Conservation (phyloP, 2,113 vertebrate species). For the Lichenostomus cassidix region DNA sequence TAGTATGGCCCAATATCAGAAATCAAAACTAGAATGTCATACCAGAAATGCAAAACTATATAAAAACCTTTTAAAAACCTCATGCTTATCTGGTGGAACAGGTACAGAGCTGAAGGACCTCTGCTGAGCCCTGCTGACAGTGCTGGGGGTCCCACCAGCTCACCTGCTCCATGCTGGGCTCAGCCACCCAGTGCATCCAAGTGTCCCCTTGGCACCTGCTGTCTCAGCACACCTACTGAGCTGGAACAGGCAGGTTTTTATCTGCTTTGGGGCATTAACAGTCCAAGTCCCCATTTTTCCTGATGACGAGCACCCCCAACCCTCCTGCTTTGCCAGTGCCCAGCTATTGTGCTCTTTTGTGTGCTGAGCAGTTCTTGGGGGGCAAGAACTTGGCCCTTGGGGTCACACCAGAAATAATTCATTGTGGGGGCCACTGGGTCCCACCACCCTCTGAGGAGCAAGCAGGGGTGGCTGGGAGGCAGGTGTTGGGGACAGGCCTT, state of each 20-base stretch:
- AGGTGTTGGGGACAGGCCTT: background rate
- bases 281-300: background rate
- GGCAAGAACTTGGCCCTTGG: background rate
- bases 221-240: background rate
- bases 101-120: background rate
- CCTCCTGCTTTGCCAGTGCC: fast-evolving
- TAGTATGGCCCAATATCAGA: conserved; percentile 20
- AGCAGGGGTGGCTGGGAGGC: background rate
- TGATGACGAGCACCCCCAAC: background rate
- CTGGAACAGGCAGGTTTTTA: background rate
- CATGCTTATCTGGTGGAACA: background rate
- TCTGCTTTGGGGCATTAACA: background rate
- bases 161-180: background rate
- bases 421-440: fast-evolving
- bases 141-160: background rate
- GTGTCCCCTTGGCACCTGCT: background rate
- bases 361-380: background rate
- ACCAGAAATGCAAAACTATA: conserved; percentile 61
- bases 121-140: background rate
- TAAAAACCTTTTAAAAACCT: conserved; percentile 62
- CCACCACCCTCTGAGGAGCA: background rate
- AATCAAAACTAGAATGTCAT: conserved; percentile 41
- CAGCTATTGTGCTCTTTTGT: background rate
- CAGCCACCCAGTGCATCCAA: background rate
- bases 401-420: background rate